A percentile compares a stretch with the other conserved stretches of the same genome.
Conservation (phyloP, 1,140 invertebrate species). For the Sminthurides bifidus region DNA sequence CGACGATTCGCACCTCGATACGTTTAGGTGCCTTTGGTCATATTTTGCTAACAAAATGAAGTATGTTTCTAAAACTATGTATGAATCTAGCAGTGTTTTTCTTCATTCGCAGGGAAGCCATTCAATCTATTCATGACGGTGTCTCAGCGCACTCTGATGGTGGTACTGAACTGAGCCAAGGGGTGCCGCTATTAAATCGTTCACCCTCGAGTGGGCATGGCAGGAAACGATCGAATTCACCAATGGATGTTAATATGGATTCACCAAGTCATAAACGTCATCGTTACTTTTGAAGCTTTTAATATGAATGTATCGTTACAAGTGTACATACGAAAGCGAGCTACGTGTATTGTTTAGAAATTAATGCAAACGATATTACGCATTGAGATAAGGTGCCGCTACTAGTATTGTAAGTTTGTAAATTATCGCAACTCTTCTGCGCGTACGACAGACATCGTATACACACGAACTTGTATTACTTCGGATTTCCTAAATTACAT, state of each 20-base stretch:
- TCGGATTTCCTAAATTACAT: too few relatives aligned
- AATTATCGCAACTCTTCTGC: too few relatives aligned
- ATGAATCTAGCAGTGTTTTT: neutral
- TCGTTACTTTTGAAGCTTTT: conserved; percentile 1
- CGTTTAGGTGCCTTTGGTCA: neutral
- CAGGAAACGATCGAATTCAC: conserved; percentile 7
- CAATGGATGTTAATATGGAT: conserved; percentile 4
- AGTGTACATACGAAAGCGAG: neutral
- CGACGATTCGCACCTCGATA: conserved; percentile 1
- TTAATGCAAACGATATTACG: too few relatives aligned
- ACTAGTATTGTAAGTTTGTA: too few relatives aligned
- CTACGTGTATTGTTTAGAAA: too few relatives aligned
- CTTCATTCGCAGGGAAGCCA: conserved; percentile 2
- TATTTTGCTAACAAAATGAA: neutral
- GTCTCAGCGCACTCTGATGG: neutral
- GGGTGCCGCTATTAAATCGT: neutral
- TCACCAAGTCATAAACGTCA: conserved; percentile 5
- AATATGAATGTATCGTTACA: neutral
- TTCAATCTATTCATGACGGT: neutral
- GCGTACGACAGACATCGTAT: too few relatives aligned
- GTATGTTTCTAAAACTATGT: neutral
- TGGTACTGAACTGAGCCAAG: neutral
- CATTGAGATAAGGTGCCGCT: too few relatives aligned
- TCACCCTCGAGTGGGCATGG: neutral
- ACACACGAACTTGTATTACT: too few relatives aligned